Conservation (phyloP, 2,888 invertebrate genomes). For the Conomelus anceps region DNA sequence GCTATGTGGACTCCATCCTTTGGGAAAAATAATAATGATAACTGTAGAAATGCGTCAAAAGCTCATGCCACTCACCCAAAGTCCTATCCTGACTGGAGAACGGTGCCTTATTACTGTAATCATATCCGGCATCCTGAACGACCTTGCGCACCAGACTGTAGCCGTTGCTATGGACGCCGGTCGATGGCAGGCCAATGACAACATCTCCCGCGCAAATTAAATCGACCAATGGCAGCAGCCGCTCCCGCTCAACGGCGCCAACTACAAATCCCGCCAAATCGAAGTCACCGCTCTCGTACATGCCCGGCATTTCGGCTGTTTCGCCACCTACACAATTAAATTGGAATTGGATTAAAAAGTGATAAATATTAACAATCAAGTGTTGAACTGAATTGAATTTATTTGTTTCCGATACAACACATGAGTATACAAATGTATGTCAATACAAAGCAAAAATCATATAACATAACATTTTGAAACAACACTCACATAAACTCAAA, state of each 20-base stretch:
- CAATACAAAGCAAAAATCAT: too few species aligned
- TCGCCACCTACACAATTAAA: conserved; percentile 64
- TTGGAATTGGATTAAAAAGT: neutral
- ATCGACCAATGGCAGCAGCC: conserved; percentile 61
- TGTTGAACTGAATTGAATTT: neutral
- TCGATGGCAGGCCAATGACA: conserved; percentile 79
- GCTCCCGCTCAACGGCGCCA: conserved; percentile 76
- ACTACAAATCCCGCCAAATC: conserved; percentile 95
- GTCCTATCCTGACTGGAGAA: conserved; percentile 62
- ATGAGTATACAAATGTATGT: neutral
- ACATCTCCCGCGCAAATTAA: conserved; percentile 68
- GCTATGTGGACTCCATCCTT: too few species aligned
- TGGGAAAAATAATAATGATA: neutral
- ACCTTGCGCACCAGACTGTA: conserved; percentile 82
- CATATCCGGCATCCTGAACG: conserved; percentile 57
- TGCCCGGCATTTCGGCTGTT: conserved; percentile 95
- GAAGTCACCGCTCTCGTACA: conserved; percentile 82
- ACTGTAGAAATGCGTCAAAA: neutral
- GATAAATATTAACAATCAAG: neutral
- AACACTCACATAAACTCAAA: too few species aligned
- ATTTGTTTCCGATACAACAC: too few species aligned
- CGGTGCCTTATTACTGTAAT: conserved; percentile 61
- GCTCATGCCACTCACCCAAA: conserved; percentile 51
- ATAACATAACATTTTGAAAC: too few species aligned
- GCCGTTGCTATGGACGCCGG: conserved; percentile 91